Evolutionary conservation across 2,797 vertebrate species (phyloP).

Genomic region (Galago senegalensis): DNA sequence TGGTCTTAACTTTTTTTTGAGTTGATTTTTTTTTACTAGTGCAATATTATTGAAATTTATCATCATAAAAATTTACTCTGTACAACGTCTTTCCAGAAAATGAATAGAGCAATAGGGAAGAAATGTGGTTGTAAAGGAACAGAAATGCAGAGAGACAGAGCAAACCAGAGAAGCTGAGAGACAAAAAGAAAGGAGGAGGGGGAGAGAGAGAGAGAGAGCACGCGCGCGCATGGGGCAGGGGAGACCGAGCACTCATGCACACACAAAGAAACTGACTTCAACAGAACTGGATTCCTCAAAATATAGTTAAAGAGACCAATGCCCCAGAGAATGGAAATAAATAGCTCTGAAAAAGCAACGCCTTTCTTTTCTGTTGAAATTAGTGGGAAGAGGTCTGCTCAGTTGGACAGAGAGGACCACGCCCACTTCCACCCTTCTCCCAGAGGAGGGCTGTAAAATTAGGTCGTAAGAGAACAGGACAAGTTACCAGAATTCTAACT

Average conservation of each 20-base stretch:
- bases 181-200: not conserved
- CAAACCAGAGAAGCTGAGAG: not conserved
- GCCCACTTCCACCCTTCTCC: not conserved
- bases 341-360: not conserved
- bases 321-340: not conserved
- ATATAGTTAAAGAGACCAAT: not conserved
- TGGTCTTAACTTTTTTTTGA: constrained; percentile 67
- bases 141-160: not conserved
- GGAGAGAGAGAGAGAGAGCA: not conserved
- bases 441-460: not conserved
- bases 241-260: too few species aligned
- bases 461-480: not conserved
- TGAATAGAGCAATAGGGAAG: not conserved
- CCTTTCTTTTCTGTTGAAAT: not conserved
- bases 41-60: constrained; percentile 60
- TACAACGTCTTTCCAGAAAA: constrained; percentile 56
- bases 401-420: not conserved
- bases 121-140: not conserved
- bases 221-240: too few species aligned
- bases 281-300: not conserved
- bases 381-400: not conserved
- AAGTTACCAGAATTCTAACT: not conserved
- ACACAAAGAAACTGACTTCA: not conserved
- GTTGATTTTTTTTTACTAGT: not conserved
- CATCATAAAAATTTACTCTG: constrained; percentile 62